Evolutionary conservation across 2,797 vertebrate genomes (phyloP), one percentile per base, ranked within the genome.

Genomic region (Siniperca scherzeri): DNA sequence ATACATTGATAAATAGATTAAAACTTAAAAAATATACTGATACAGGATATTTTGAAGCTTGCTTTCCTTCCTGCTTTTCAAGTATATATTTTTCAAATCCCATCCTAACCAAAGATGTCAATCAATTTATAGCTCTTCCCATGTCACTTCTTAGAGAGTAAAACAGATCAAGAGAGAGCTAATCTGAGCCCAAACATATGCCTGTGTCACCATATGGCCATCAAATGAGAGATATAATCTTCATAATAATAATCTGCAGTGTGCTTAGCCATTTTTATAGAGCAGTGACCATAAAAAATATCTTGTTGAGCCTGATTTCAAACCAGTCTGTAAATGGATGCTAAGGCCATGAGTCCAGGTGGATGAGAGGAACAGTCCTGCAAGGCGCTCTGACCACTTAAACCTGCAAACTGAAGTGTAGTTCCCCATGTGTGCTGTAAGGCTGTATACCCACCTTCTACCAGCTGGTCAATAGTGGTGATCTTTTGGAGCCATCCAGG

Each of bases 401-500:
- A 44, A 56, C 40, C 3, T 60, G 4, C 33, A 59, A 2, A 0
- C 7, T 1, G 3, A 11, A 38, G 5, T n/a, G 3, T 25, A 22
- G 16, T 44, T 17, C 50, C 53, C n/a, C 16, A 44, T 27, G 44
- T n/a, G 33, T 50, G 21, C 13, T 33, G 30, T 16, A 13, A 14
- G 30, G 22, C 19, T 59, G 52, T 33, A 6, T 4, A 53, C 67
- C 94, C 87, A 99, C 98, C 98, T 97, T 99, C 98, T 67, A 96
- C 93, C 80, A 99, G 95, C 72, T 98, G 97, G 40, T 99, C 98
- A 73, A 97, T 89, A 73, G 87, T 95, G 75, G 90, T 93, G 89
- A 99, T 96, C 95, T 97, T 99, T 90, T 98, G 80, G 91, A 91
- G 22, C 98, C 98, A 81, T 99, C 98, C 53, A 98, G 96, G 13